A percentile compares a stretch with the other conserved stretches of the same genome.
These are phyloP conservation scores for Aleiodes leptofemur DNA, from an alignment of 2,888 invertebrate species.

Conservation along the genomic window DNA sequence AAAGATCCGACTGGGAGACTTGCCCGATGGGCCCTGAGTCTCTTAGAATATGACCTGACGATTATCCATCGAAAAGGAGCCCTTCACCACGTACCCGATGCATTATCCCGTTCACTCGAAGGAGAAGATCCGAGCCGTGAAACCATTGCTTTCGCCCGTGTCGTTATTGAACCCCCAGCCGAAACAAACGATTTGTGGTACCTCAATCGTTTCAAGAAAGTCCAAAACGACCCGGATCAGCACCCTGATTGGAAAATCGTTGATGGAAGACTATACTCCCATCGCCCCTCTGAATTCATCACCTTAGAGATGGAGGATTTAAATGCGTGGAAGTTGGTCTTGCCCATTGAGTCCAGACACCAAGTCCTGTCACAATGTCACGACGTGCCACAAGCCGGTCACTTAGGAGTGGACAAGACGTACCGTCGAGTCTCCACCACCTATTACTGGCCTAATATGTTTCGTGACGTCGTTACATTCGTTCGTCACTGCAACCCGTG, in stretches of 20 bases:
- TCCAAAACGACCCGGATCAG: background rate
- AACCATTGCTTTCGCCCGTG: background rate
- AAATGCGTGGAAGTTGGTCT: constrained; percentile 3
- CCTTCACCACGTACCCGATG: background rate
- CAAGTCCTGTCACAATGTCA: background rate
- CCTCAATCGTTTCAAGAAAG: background rate
- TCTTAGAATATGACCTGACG: too few species aligned
- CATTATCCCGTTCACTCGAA: background rate
- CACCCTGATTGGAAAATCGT: background rate
- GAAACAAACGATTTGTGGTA: background rate
- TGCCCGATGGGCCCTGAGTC: too few species aligned
- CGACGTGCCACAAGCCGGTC: too few species aligned
- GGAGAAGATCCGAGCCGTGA: background rate
- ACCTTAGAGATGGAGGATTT: background rate
- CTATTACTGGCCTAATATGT: too few species aligned
- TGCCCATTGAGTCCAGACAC: background rate
- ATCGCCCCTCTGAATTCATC: background rate
- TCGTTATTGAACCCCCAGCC: background rate
- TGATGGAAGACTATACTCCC: background rate
- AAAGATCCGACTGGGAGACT: too few species aligned
- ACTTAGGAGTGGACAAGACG: too few species aligned
- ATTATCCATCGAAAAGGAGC: too few species aligned
- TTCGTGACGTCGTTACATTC: too few species aligned
- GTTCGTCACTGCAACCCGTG: too few species aligned
- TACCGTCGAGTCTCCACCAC: too few species aligned